Conservation (phyloP, 1,140 invertebrate genomes). For the Zaprionus ornatus region DNA sequence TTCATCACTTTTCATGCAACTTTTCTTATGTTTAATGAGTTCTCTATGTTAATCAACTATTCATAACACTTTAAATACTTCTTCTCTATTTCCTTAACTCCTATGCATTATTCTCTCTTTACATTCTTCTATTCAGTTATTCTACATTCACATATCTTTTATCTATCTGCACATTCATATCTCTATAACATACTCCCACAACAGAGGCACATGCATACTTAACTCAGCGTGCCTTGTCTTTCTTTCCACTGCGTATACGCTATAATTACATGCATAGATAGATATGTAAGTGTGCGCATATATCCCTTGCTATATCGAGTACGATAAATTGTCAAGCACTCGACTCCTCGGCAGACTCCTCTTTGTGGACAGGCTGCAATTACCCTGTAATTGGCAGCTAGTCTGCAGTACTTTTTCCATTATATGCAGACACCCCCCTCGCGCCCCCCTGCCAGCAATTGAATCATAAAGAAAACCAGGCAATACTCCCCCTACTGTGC, state of each 20-base stretch:
- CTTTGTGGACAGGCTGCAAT: background rate
- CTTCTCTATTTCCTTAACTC: too few relatives aligned
- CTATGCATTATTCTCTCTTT: too few relatives aligned
- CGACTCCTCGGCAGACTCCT: background rate
- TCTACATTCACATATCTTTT: background rate
- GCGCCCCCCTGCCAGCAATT: background rate
- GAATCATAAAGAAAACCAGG: slow-evolving; percentile 4
- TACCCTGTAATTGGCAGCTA: slow-evolving; percentile 8
- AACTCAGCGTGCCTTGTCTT: background rate
- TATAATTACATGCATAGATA: background rate
- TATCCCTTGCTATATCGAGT: background rate
- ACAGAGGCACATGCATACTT: background rate
- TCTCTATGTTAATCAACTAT: too few relatives aligned
- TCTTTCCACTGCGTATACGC: background rate
- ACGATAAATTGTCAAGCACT: slow-evolving; percentile 1
- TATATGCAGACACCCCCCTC: background rate
- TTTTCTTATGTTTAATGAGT: too few relatives aligned
- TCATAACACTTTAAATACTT: too few relatives aligned
- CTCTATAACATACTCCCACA: background rate
- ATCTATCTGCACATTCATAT: background rate
- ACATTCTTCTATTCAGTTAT: background rate
- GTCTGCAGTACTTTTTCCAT: slow-evolving; percentile 4
- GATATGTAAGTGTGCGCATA: background rate
- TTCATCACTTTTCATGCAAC: too few relatives aligned
- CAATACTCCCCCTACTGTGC: background rate